phyloP scores from a whole-genome alignment of 2,113 vertebrate genomes.

The Actenoides lindsayi region DNA sequence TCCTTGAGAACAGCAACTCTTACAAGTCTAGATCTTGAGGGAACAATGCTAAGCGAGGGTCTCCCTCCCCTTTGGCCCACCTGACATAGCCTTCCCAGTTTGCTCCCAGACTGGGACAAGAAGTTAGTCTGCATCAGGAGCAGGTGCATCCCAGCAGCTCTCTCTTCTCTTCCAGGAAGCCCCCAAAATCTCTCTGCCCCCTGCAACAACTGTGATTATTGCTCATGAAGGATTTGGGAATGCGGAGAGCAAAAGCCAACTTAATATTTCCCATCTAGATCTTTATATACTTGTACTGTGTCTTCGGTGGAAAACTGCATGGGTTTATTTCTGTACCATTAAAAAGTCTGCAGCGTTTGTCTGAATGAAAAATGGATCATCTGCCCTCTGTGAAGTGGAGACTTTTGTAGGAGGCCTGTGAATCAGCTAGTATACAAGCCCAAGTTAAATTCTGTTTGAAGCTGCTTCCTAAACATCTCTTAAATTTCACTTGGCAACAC shows the following conservation, averaged over 20 bases:
- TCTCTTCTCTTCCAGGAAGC: background rate
- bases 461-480: background rate
- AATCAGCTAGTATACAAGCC: background rate
- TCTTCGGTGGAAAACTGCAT: background rate
- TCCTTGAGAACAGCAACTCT: background rate
- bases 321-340: background rate
- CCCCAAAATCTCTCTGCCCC: background rate
- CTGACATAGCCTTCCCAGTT: fast-evolving
- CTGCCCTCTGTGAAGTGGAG: background rate
- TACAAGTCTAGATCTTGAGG: background rate
- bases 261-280: background rate
- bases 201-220: background rate
- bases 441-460: background rate
- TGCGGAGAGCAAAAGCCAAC: background rate
- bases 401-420: background rate
- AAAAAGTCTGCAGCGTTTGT: background rate
- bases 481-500: background rate
- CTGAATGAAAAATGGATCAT: background rate
- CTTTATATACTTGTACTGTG: background rate
- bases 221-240: background rate
- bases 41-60: background rate
- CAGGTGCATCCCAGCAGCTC: background rate
- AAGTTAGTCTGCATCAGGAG: background rate
- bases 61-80: background rate
- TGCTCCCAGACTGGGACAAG: background rate